A percentile compares a stretch with the other conserved stretches of the same genome.
These are phyloP conservation scores for Brachionus sp. DNA, from an alignment of 1,140 invertebrate genomes.

Conservation along the genomic window DNA sequence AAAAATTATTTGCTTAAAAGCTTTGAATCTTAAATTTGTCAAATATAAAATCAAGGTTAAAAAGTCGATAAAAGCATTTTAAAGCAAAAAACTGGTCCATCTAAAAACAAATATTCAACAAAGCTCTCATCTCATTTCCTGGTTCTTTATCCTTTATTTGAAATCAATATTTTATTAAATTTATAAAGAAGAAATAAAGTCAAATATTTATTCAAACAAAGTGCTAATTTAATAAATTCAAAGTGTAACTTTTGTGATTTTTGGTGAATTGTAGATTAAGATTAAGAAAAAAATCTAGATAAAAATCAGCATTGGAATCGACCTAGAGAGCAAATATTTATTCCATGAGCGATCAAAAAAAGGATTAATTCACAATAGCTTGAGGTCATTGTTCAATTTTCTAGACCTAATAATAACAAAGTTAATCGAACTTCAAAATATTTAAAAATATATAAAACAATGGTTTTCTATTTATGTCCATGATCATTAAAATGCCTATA, in stretches of 20 bases:
- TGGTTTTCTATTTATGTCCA: slow-evolving; percentile 1
- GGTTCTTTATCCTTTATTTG: neutral
- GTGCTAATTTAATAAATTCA: neutral
- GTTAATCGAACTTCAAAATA: slow-evolving; percentile 5
- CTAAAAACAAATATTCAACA: neutral
- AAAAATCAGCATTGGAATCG: neutral
- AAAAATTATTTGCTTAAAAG: neutral
- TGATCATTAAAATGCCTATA: slow-evolving; percentile 25
- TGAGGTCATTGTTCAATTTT: neutral
- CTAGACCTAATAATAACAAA: neutral
- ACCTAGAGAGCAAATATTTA: neutral
- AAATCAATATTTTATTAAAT: slow-evolving; percentile 30
- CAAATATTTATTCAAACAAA: slow-evolving; percentile 13
- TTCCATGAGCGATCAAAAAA: neutral
- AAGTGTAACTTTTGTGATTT: slow-evolving; percentile 7
- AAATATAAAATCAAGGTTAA: neutral
- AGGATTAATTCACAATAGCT: neutral
- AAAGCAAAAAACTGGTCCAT: neutral
- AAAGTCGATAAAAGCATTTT: neutral
- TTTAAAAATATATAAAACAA: neutral
- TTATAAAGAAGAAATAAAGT: neutral
- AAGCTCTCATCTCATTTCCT: slow-evolving; percentile 11
- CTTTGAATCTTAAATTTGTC: neutral
- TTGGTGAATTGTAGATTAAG: neutral
- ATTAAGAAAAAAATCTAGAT: neutral